Conservation (phyloP, 2,113 vertebrate species). For the Turdus rufiventris region DNA sequence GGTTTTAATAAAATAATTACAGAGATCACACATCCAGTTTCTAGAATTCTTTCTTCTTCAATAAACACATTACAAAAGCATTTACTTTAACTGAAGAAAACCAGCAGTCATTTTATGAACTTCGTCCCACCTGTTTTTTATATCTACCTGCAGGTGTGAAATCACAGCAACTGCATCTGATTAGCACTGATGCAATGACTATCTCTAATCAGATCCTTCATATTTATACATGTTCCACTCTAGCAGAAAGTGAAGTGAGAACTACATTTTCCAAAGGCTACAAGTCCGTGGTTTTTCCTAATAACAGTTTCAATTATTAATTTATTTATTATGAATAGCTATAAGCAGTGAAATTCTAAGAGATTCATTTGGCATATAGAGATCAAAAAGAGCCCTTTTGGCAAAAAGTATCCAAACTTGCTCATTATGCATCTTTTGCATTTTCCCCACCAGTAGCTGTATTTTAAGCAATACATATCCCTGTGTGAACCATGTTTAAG, state of each 20-base stretch:
- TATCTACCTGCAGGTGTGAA: not conserved
- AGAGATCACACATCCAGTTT: not conserved
- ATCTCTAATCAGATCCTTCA: not conserved
- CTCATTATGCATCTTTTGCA: not conserved
- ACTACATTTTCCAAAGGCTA: not conserved
- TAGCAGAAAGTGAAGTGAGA: not conserved
- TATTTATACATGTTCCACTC: not conserved
- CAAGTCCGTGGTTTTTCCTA: not conserved
- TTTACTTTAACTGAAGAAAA: not conserved
- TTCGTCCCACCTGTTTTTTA: not conserved
- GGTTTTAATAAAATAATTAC: not conserved
- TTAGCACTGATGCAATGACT: not conserved
- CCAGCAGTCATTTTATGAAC: not conserved
- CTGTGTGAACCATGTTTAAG: not conserved
- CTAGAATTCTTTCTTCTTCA: not conserved
- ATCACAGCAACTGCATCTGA: not conserved
- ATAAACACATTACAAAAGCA: not conserved
- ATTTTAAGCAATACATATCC: not conserved
- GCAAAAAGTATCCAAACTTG: not conserved
- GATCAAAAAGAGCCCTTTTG: slow-evolving; percentile 34
- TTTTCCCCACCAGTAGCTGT: not conserved
- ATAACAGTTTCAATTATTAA: slow-evolving; percentile 23
- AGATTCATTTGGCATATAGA: not conserved
- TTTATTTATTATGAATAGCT: slow-evolving; percentile 26
- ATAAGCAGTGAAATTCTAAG: slow-evolving; percentile 7